Evolutionary conservation across 2,113 vertebrate species (phyloP), one percentile per base, ranked within the genome.

Genomic region (Halcyon senegalensis): DNA sequence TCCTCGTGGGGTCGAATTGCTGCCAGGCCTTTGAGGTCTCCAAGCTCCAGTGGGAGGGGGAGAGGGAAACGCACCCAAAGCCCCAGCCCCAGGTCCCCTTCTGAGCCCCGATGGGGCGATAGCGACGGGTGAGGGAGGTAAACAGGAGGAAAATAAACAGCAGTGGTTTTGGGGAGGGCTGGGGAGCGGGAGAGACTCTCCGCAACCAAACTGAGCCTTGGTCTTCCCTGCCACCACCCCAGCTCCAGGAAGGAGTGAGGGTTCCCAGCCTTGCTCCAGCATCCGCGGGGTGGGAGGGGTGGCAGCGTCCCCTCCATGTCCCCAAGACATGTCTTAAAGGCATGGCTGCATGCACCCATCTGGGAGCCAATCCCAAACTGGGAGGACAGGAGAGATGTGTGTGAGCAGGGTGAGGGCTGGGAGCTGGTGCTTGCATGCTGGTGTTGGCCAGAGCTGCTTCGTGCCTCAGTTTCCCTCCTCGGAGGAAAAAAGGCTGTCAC

Each of bases 1-100:
- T 35, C 15, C 43, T 53, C 0, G 3, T 7, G 15, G 41, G 41
- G 9, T 11, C 3, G 5, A 58, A 66, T 27, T 0, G 0, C 68
- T 62, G 77, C 39, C 69, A 53, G 64, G 30, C 25, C 31, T 73
- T 79, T 4, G 12, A 39, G 25, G 31, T 75, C 25, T 5, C 35
- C 5, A 0, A 31, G 39, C 35, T 62, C 50, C 27, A 7, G 60
- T 1, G 1, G 0, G 0, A 70, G 55, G 18, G 46, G 28, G 70
- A 55, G 25, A 35, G 75, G 85, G 43, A 63, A 79, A 72, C 12
- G 35, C 25, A 53, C n/a, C 35, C 48, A 37, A 35, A 35, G 23
- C 66, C 30, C n/a, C 37, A 7, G 48, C 70, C n/a, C 37, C 43
- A 7, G 0, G 0, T n/a, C 8, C 0, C 51, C 46, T 30, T 63